phyloP scores from a whole-genome alignment of 2,888 invertebrate genomes.

The Hipparchia sbordonii region DNA sequence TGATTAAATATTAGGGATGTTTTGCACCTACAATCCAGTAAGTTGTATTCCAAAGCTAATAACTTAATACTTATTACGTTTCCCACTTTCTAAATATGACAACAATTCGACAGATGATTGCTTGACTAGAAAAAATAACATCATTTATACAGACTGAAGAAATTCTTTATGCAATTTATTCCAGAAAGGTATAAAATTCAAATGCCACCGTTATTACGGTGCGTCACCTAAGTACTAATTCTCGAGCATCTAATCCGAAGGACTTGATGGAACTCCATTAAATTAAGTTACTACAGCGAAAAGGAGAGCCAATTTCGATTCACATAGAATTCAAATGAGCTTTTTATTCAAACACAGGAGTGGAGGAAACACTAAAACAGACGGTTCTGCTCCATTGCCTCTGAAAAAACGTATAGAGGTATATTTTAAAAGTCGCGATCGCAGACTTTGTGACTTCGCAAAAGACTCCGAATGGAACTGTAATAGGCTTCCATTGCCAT shows the following conservation, averaged over 20 bases:
- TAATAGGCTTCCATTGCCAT: conserved; percentile 40
- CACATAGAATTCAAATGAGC: conserved; percentile 81
- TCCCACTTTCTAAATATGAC: too few relatives aligned
- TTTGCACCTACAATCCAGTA: too few relatives aligned
- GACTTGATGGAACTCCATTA: conserved; percentile 76
- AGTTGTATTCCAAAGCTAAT: too few relatives aligned
- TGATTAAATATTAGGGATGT: too few relatives aligned
- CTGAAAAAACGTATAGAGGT: conserved; percentile 51
- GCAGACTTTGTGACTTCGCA: conserved; percentile 47
- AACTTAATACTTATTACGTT: too few relatives aligned
- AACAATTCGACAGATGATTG: too few relatives aligned
- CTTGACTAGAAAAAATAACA: too few relatives aligned
- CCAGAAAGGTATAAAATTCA: conserved; percentile 15
- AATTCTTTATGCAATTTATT: conserved; percentile 1
- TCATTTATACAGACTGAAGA: too few relatives aligned
- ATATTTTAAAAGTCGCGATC: conserved; percentile 54
- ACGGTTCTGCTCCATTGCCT: conserved; percentile 61
- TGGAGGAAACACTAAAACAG: conserved; percentile 72
- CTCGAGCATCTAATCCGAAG: conserved; percentile 63
- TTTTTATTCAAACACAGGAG: conserved; percentile 78
- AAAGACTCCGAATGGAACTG: conserved; percentile 42
- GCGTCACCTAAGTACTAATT: conserved; percentile 38
- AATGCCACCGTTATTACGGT: conserved; percentile 11
- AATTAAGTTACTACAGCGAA: conserved; percentile 80
- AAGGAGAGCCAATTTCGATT: conserved; percentile 78